Evolutionary conservation across 2,888 invertebrate genomes (phyloP), one percentile per base, ranked within the genome.

Genomic region (Dyspetes luteomarginatus): DNA sequence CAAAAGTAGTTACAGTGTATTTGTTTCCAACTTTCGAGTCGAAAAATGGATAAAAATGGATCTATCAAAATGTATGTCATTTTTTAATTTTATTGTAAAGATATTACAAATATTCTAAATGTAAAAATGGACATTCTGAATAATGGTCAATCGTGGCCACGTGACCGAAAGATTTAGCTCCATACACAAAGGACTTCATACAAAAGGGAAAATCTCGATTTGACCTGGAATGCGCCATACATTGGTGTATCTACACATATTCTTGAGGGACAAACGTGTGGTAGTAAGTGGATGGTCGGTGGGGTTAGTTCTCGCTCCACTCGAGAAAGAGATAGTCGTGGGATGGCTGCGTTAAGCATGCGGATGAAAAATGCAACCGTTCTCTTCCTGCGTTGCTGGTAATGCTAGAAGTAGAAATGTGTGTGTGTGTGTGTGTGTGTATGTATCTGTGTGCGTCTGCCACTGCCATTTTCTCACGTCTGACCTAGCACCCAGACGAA

Each of bases 301-400:
- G 48, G 28, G 30, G 52, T 45, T 65, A 58, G 43, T 68, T 50
- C 52, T 15, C 19, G 15, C 28, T 17, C 17, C n/a, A 12, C 36
- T 3, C 7, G 30, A 52, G 28, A 72, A 72, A 78, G 60, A 56
- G 26, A 76, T 22, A 36, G 28, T 15, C 15, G 45, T 22, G 60
- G 77, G 65, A 83, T 64, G 73, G 75, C 60, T 82, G 69, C 84
- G 75, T 84, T 86, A 85, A 88, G 86, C 86, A 85, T 84, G 85
- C 83, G 78, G 86, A 87, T 89, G 86, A 89, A 89, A 88, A 89
- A 88, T 88, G 85, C 83, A 80, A 83, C 78, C 84, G 73, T 69
- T 78, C 75, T 68, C 36, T 36, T 36, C 36, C 36, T 17, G 24
- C 30, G 22, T 24, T 26, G 60, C 15, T 17, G 24, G n/a, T n/a